phyloP scores from a whole-genome alignment of 92 coral and sea anemone genomes.

The Phenganax subtilis region DNA sequence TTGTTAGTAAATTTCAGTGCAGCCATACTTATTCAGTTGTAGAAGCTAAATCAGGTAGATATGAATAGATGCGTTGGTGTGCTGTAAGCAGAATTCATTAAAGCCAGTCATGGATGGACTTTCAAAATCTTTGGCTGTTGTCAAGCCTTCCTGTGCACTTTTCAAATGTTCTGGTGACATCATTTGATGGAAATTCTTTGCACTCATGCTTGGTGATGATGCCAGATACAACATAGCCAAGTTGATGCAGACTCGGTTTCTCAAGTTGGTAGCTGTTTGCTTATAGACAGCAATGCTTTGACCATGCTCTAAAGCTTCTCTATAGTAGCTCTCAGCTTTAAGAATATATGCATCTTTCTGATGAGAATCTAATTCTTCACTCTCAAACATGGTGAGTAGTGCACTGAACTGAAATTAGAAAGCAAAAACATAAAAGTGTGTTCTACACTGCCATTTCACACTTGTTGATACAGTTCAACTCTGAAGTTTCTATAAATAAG shows the following conservation, averaged over 20 bases:
- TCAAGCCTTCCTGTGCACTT: conserved; percentile 30
- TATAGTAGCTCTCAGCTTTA: conserved; percentile 31
- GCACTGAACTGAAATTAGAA: neutral
- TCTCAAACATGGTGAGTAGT: conserved; percentile 30
- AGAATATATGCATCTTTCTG: neutral
- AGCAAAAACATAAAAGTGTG: no score
- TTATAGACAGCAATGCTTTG: conserved; percentile 15
- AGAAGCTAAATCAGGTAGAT: no score
- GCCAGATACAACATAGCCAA: conserved; percentile 31
- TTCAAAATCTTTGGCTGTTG: conserved; percentile 26
- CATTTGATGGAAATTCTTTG: conserved; percentile 5
- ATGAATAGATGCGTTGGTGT: no score
- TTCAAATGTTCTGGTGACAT: conserved; percentile 13
- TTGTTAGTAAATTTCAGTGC: no score
- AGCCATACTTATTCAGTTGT: no score
- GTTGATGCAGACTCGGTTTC: conserved; percentile 18
- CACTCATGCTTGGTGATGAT: conserved; percentile 8
- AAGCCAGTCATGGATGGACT: conserved; percentile 31
- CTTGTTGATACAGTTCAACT: no score
- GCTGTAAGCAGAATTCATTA: conserved; percentile 18
- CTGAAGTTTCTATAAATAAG: no score
- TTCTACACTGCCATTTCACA: no score
- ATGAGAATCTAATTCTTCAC: conserved; percentile 8
- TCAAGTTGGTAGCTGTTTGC: conserved; percentile 18
- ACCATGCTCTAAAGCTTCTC: conserved; percentile 15